A percentile compares a stretch with the other conserved stretches of the same genome.
phyloP scores from a whole-genome alignment of 2,888 invertebrate genomes.

The Blomia tropicalis region DNA sequence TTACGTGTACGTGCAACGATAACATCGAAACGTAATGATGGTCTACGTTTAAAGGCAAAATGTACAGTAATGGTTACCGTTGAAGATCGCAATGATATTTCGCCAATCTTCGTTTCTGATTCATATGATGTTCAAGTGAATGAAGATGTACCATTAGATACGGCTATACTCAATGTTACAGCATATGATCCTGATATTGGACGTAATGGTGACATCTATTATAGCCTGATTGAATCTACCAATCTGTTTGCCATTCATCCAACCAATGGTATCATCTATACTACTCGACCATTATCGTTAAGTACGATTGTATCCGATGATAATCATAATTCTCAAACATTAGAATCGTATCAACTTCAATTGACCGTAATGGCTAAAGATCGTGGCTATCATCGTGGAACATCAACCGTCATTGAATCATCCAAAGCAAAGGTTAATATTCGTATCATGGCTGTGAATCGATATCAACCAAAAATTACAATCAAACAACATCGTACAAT shows the following conservation, averaged over 20 bases:
- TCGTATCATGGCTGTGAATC: constrained; percentile 53
- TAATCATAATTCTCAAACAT: background rate
- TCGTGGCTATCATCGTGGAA: constrained; percentile 49
- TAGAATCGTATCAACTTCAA: constrained; percentile 50
- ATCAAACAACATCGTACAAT: constrained; percentile 55
- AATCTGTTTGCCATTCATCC: constrained; percentile 70
- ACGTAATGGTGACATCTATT: constrained; percentile 89
- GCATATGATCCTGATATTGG: constrained; percentile 94
- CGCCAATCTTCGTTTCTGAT: constrained; percentile 73
- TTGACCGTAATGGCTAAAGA: constrained; percentile 69
- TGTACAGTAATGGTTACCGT: constrained; percentile 54
- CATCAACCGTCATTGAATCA: constrained; percentile 16
- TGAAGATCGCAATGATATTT: constrained; percentile 72
- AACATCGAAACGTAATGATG: constrained; percentile 39
- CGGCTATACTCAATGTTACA: constrained; percentile 47
- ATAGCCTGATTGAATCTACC: constrained; percentile 64
- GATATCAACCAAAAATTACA: constrained; percentile 65
- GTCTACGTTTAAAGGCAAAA: constrained; percentile 47
- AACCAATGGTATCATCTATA: constrained; percentile 66
- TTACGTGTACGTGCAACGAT: constrained; percentile 56
- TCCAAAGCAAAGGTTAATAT: constrained; percentile 57
- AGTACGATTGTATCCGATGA: background rate
- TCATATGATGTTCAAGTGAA: constrained; percentile 69
- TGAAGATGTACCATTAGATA: constrained; percentile 71
- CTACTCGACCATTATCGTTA: constrained; percentile 55